Evolutionary conservation across 2,113 vertebrate genomes (phyloP).

Genomic region (Megatriorchis doriae): DNA sequence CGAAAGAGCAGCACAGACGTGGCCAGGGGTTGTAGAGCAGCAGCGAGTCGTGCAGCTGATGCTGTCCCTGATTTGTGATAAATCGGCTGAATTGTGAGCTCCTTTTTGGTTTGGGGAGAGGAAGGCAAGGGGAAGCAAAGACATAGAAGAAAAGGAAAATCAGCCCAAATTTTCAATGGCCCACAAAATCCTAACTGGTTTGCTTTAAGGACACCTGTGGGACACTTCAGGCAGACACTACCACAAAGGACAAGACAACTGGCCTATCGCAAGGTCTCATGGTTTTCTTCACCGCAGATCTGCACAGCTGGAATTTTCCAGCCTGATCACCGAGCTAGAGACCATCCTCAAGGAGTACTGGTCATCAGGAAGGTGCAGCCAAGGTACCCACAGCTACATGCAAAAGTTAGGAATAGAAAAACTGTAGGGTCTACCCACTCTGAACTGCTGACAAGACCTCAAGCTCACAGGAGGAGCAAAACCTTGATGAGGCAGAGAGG

Average conservation of each 20-base stretch:
- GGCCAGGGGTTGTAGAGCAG: background rate
- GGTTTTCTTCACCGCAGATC: background rate
- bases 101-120: background rate
- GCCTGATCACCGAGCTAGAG: background rate
- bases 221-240: background rate
- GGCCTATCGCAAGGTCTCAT: background rate
- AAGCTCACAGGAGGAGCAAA: background rate
- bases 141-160: background rate
- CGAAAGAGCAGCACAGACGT: background rate
- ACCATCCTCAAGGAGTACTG: rapidly evolving
- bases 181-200: background rate
- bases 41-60: background rate
- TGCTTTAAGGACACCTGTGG: background rate
- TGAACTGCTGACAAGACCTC: background rate
- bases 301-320: background rate
- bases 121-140: background rate
- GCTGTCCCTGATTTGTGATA: background rate
- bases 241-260: background rate
- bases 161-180: background rate
- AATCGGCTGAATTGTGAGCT: background rate
- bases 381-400: background rate
- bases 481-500: background rate
- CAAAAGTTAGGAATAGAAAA: background rate
- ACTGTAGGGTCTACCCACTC: background rate
- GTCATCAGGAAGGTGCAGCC: background rate